A percentile compares a stretch with the other conserved stretches of the same genome.
phyloP scores from a whole-genome alignment of 1,140 invertebrate genomes.

The Heliconius himera region DNA sequence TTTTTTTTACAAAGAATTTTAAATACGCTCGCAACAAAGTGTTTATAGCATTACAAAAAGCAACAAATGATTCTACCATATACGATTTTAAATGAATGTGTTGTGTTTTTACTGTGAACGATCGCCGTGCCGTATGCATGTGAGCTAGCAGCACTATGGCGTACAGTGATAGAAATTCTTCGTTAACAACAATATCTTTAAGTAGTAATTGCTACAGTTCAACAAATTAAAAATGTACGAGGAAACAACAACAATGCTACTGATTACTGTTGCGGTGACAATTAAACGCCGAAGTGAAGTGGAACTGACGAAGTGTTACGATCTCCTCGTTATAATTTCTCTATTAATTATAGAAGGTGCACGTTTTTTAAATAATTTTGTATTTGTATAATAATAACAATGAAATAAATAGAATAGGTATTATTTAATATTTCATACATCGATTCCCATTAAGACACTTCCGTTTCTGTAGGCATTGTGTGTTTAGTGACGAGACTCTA shows the following conservation, averaged over 20 bases:
- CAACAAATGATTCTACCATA: conserved; percentile 55
- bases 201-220: conserved; percentile 67
- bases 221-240: conserved; percentile 75
- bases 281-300: conserved; percentile 73
- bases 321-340: conserved; percentile 30
- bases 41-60: conserved; percentile 63
- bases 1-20: background rate
- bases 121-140: conserved; percentile 12
- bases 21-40: conserved; percentile 49
- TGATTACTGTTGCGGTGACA: conserved; percentile 55
- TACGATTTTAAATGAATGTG: conserved; percentile 53
- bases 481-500: too few species aligned
- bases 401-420: too few species aligned
- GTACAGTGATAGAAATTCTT: conserved; percentile 56
- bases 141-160: conserved; percentile 39
- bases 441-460: too few species aligned
- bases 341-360: background rate
- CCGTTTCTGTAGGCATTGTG: too few species aligned
- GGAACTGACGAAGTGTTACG: conserved; percentile 57
- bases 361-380: background rate
- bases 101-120: conserved; percentile 51
- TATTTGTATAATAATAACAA: background rate
- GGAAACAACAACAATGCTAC: conserved; percentile 64
- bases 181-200: conserved; percentile 72
- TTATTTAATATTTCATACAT: too few species aligned